Evolutionary conservation across 2,888 invertebrate genomes (phyloP).

Genomic region (Eupithecia inturbata): DNA sequence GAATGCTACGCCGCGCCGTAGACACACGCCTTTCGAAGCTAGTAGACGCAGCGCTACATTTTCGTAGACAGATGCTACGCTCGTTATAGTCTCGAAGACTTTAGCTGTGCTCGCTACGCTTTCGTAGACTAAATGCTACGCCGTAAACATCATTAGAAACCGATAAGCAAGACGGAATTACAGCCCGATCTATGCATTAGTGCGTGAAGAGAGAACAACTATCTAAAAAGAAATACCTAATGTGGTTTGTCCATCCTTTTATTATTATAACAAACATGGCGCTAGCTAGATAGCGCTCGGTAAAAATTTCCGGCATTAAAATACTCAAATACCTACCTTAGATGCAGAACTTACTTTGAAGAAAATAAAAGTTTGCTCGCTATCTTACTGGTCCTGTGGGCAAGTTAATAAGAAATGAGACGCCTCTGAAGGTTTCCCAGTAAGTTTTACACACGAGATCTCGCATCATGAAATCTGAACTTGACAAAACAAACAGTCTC

Average conservation of each 20-base stretch:
- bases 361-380: constrained; percentile 10
- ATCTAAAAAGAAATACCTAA: too few relatives aligned
- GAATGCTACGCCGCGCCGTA: constrained; percentile 5
- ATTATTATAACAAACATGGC: neutral
- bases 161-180: neutral
- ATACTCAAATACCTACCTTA: neutral
- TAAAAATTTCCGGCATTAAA: neutral
- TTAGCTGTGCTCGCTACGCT: neutral
- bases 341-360: neutral
- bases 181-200: neutral
- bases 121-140: neutral
- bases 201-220: neutral
- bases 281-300: neutral
- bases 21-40: neutral
- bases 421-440: constrained; percentile 3
- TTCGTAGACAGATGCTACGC: neutral
- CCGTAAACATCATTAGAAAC: neutral
- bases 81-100: neutral
- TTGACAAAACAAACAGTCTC: neutral
- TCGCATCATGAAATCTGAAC: constrained; percentile 7
- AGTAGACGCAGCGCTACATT: neutral
- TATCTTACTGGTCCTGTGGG: neutral
- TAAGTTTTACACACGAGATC: constrained; percentile 1
- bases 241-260: neutral
- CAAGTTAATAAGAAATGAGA: constrained; percentile 12